phyloP scores from a whole-genome alignment of 2,797 vertebrate species.

The Enteromius argenteus region DNA sequence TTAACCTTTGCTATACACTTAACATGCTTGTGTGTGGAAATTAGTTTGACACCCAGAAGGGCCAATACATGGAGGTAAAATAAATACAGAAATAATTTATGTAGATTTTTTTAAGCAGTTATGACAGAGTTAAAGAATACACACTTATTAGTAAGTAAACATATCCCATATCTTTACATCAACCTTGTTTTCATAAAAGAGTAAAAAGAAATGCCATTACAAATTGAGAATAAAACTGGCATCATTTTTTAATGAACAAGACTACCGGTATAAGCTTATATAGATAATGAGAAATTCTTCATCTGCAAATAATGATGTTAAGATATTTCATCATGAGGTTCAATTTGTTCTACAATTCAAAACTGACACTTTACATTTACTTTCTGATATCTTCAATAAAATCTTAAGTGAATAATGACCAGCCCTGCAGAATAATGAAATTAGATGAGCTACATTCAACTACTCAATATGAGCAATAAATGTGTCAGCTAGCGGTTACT shows the following conservation, averaged over 20 bases:
- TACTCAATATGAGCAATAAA: constrained; percentile 23
- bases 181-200: neutral
- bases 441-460: constrained; percentile 1
- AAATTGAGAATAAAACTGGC: neutral
- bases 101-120: neutral
- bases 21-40: neutral
- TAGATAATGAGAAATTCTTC: neutral
- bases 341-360: neutral
- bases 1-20: neutral
- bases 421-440: constrained; percentile 12
- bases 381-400: neutral
- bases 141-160: neutral
- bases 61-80: neutral
- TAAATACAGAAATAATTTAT: neutral
- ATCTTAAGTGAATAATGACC: neutral
- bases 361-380: neutral
- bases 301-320: neutral
- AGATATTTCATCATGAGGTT: neutral
- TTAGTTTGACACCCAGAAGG: neutral
- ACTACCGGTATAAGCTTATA: neutral
- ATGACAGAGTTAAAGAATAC: neutral
- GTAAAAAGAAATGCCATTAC: neutral
- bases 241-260: neutral
- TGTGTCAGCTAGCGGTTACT: constrained; percentile 2
- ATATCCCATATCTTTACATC: neutral